Evolutionary conservation across 1,140 invertebrate genomes (phyloP).

Genomic region (Dysdera silvatica): DNA sequence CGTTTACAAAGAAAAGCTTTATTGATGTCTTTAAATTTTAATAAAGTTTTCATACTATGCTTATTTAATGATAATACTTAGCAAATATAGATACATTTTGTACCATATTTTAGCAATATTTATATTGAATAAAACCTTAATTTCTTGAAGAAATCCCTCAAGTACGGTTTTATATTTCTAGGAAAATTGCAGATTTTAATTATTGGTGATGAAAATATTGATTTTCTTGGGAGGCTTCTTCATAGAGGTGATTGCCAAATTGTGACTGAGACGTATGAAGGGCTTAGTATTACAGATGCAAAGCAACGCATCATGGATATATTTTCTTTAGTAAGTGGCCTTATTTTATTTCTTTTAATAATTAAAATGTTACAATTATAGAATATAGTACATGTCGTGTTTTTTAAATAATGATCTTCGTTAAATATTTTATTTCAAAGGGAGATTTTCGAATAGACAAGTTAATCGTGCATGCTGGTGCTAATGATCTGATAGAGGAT

Average conservation of each 20-base stretch:
- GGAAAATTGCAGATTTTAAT: constrained; percentile 13
- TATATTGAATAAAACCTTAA: no score
- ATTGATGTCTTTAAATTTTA: no score
- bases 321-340: neutral
- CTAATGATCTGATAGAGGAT: constrained; percentile 26
- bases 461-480: constrained; percentile 21
- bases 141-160: no score
- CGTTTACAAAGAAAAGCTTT: no score
- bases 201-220: constrained; percentile 24
- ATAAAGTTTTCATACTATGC: no score
- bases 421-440: neutral
- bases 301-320: constrained; percentile 14
- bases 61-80: no score
- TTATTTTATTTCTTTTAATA: neutral
- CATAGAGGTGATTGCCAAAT: constrained; percentile 15
- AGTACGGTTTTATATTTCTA: neutral
- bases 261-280: constrained; percentile 21
- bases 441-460: constrained; percentile 7
- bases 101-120: no score
- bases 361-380: neutral
- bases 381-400: neutral
- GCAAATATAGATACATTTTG: no score
- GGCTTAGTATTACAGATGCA: constrained; percentile 16
- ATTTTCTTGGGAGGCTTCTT: constrained; percentile 19
- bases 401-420: neutral